Evolutionary conservation across 2,888 invertebrate species (phyloP), one percentile per base, ranked within the genome.

Genomic region (Thereva nobilitata): DNA sequence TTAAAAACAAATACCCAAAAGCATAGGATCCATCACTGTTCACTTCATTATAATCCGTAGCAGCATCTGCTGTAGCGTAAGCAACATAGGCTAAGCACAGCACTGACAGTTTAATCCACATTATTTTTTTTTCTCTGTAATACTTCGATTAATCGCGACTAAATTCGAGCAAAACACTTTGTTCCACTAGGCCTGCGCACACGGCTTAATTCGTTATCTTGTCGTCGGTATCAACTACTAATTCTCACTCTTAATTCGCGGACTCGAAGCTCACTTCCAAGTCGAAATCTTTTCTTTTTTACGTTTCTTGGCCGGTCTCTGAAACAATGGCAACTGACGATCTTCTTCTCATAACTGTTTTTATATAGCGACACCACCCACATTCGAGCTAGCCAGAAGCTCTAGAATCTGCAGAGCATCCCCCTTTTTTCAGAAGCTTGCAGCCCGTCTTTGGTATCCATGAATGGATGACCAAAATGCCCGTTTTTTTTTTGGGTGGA

Each of bases 21-120:
- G 88, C 86, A 75, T 86, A 91, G 23, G 90, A 89, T 76, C 90
- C 90, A 81, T 91, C 90, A 38, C 85, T 83, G 72, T 88, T 86
- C 45, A 88, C 83, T 67, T 84, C 84, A 74, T 89, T 89, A 74
- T 86, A 88, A 69, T 86, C 87, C 4, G 84, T 83, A 70, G 83
- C 86, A n/a, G 67, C 71, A 67, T 66, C 70, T 12, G 53, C 61
- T n/a, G 59, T 23, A 23, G 45, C 44, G 47, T n/a, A 6, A 1
- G 8, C 34, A 7, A 66, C 41, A 52, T 53, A 37, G 41, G 55
- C 45, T 23, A 50, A 12, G 42, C 47, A 38, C 23, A 67, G 37
- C 40, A 69, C 50, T 41, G 57, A 45, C 12, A 69, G 35, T 23
- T 35, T 52, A 59, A 56, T 66, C 66, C 66, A 45, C 66, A 66